These are phyloP conservation scores for Cyclophora albipunctata DNA, from an alignment of 2,888 invertebrate genomes.

Conservation along the genomic window DNA sequence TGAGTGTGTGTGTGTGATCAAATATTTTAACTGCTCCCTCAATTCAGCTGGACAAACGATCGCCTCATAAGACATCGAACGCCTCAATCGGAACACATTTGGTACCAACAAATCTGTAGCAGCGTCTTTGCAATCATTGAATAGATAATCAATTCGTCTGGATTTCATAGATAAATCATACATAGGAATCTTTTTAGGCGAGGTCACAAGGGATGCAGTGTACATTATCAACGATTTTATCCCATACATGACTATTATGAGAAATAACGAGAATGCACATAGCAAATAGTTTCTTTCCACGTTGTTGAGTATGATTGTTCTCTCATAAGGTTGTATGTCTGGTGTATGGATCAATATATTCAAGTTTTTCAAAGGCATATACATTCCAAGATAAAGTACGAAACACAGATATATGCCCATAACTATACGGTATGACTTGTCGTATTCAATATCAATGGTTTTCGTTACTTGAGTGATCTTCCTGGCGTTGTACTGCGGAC, in stretches of 20 bases:
- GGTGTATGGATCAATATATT: constrained; percentile 33
- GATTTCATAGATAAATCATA: too few species aligned
- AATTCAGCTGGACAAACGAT: constrained; percentile 48
- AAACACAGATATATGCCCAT: constrained; percentile 35
- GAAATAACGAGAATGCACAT: constrained; percentile 57
- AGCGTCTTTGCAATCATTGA: constrained; percentile 1
- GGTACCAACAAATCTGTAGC: constrained; percentile 32
- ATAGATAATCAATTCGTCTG: too few species aligned
- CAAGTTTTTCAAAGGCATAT: constrained; percentile 40
- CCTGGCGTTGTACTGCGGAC: constrained; percentile 47
- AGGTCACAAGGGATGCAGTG: constrained; percentile 11
- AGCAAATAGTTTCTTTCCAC: constrained; percentile 54
- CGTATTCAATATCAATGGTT: constrained; percentile 21
- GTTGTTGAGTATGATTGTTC: constrained; percentile 34
- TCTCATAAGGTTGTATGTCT: constrained; percentile 34
- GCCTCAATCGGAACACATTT: constrained; percentile 42
- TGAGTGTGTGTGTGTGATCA: too few species aligned
- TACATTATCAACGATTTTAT: constrained; percentile 40
- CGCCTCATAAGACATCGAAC: constrained; percentile 55
- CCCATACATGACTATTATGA: constrained; percentile 49
- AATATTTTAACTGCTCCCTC: constrained; percentile 37
- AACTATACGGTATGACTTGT: constrained; percentile 27
- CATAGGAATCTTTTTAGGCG: too few species aligned
- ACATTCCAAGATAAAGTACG: constrained; percentile 53
- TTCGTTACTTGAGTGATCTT: constrained; percentile 32